Conservation (phyloP, 2,113 vertebrate genomes). For the Acinonyx jubatus region DNA sequence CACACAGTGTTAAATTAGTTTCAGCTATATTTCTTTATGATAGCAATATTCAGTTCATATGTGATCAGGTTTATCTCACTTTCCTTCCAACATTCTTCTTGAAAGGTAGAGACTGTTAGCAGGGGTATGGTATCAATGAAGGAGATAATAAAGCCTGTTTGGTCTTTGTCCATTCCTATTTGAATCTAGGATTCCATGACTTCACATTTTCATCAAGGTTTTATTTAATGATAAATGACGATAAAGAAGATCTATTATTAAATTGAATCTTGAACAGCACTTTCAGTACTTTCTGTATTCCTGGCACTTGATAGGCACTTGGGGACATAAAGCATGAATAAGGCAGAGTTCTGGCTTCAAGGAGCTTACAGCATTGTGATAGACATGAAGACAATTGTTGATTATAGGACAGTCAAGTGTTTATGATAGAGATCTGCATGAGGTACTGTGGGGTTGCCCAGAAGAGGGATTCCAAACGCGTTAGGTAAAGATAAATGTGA, state of each 20-base stretch:
- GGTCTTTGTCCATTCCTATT: background rate
- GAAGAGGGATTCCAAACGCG: background rate
- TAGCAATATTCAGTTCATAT: background rate
- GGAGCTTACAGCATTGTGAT: background rate
- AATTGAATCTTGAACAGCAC: background rate
- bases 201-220: slow-evolving; percentile 12
- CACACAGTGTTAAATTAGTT: background rate
- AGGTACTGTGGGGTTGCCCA: background rate
- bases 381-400: background rate
- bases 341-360: slow-evolving; percentile 24
- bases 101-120: background rate
- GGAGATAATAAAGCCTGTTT: background rate
- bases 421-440: background rate
- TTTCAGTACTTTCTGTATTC: background rate
- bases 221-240: background rate
- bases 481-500: slow-evolving; percentile 9
- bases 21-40: background rate
- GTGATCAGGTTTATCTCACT: background rate
- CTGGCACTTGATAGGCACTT: background rate
- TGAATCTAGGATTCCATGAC: background rate
- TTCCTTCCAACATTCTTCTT: background rate
- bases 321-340: background rate
- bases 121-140: background rate
- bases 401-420: background rate
- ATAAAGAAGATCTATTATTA: background rate